A percentile compares a stretch with the other conserved stretches of the same genome.
Evolutionary conservation across 92 coral and sea anemone species (phyloP).

Genomic region (Phenganax stokvisi): DNA sequence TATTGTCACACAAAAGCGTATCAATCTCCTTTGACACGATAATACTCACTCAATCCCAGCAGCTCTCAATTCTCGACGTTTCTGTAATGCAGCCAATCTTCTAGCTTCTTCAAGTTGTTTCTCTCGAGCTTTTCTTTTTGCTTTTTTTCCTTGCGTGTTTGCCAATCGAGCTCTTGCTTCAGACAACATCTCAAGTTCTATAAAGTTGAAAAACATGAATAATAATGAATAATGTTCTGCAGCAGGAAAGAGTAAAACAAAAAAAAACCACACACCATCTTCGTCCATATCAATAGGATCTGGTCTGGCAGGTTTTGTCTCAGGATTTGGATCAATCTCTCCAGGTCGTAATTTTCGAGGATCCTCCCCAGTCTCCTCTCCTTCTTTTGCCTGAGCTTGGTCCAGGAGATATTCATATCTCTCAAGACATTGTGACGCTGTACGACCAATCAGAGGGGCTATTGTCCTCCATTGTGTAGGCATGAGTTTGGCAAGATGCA

Average conservation of each 20-base stretch:
- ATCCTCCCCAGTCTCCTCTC: slow-evolving; percentile 78
- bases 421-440: slow-evolving; percentile 93
- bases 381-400: slow-evolving; percentile 95
- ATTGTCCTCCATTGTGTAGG: slow-evolving; percentile 98
- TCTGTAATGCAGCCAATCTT: slow-evolving; percentile 91
- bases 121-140: slow-evolving; percentile 93
- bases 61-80: slow-evolving; percentile 89
- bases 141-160: slow-evolving; percentile 96
- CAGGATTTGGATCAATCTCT: slow-evolving; percentile 95
- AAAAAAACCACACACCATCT: slow-evolving; percentile 59
- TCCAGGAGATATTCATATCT: slow-evolving; percentile 92
- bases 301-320: slow-evolving; percentile 93
- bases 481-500: slow-evolving; percentile 96
- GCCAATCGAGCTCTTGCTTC: slow-evolving; percentile 99
- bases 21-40: background rate
- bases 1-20: background rate
- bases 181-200: slow-evolving; percentile 95
- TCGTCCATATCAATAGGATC: slow-evolving; percentile 99
- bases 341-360: slow-evolving; percentile 95
- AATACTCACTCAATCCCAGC: slow-evolving; percentile 97
- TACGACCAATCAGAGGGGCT: slow-evolving; percentile 94
- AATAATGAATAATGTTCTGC: background rate
- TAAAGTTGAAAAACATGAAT: background rate
- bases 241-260: background rate
- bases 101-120: slow-evolving; percentile 98